Evolutionary conservation across 1,140 invertebrate species (phyloP).

Genomic region (Achroia grisella): DNA sequence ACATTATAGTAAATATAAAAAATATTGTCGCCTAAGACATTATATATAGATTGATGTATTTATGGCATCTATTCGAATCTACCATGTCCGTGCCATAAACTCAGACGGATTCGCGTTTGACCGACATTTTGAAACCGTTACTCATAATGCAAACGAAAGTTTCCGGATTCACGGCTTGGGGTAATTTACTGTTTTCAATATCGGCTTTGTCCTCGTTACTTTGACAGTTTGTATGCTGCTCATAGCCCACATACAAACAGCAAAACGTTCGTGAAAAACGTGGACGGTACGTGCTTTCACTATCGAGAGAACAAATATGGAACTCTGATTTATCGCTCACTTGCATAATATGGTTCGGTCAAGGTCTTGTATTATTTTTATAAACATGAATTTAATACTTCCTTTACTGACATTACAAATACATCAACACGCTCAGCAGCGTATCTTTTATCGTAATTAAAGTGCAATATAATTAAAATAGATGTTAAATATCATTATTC

Average conservation of each 20-base stretch:
- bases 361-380: not conserved
- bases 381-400: no score
- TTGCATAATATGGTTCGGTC: not conserved
- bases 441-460: no score
- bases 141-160: conserved; percentile 9
- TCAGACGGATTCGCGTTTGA: not conserved
- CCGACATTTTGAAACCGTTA: not conserved
- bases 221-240: conserved; percentile 1
- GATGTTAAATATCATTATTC: no score
- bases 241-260: not conserved
- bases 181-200: conserved; percentile 13
- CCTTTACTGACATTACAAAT: no score
- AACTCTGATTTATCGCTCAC: not conserved
- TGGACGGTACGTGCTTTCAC: not conserved
- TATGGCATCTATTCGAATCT: not conserved
- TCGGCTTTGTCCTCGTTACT: conserved; percentile 7
- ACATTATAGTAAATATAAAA: no score
- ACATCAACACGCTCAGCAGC: no score
- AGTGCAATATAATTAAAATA: no score
- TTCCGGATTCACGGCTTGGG: conserved; percentile 6
- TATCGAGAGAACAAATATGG: not conserved
- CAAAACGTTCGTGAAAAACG: not conserved
- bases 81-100: no score
- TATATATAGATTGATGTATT: no score
- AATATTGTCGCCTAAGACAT: no score